These are phyloP conservation scores for Manduca sexta DNA, from an alignment of 1,140 invertebrate species.

Conservation along the genomic window DNA sequence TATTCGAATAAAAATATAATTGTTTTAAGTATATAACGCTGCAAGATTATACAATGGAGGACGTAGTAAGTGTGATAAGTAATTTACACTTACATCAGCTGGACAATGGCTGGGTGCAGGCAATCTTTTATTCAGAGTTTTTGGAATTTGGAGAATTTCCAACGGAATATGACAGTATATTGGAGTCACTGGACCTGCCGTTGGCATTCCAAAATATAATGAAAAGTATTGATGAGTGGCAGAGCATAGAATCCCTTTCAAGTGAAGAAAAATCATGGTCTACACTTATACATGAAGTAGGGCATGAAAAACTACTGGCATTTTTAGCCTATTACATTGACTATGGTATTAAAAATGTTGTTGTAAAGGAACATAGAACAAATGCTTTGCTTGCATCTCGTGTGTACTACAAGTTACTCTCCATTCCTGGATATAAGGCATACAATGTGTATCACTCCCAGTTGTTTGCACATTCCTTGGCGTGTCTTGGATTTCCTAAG, in stretches of 20 bases:
- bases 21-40: no score
- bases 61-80: slow-evolving; percentile 32
- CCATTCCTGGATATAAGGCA: slow-evolving; percentile 53
- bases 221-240: slow-evolving; percentile 32
- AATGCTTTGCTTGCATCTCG: slow-evolving; percentile 49
- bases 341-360: slow-evolving; percentile 46
- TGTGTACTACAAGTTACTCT: slow-evolving; percentile 54
- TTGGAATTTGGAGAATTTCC: slow-evolving; percentile 52
- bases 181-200: slow-evolving; percentile 31
- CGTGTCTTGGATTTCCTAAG: slow-evolving; percentile 51
- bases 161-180: slow-evolving; percentile 37
- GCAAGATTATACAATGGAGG: slow-evolving; percentile 20
- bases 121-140: slow-evolving; percentile 49
- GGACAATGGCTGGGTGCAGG: slow-evolving; percentile 45
- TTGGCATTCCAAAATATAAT: slow-evolving; percentile 31
- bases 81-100: slow-evolving; percentile 36
- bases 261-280: slow-evolving; percentile 50
- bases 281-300: slow-evolving; percentile 34
- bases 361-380: slow-evolving; percentile 38
- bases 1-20: no score
- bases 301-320: slow-evolving; percentile 45
- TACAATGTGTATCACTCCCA: slow-evolving; percentile 66
- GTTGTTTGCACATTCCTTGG: slow-evolving; percentile 52
- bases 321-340: slow-evolving; percentile 52
- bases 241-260: slow-evolving; percentile 14